Base-by-base conservation (phyloP, 2,888 invertebrate species). In the Villa cingulata region DNA sequence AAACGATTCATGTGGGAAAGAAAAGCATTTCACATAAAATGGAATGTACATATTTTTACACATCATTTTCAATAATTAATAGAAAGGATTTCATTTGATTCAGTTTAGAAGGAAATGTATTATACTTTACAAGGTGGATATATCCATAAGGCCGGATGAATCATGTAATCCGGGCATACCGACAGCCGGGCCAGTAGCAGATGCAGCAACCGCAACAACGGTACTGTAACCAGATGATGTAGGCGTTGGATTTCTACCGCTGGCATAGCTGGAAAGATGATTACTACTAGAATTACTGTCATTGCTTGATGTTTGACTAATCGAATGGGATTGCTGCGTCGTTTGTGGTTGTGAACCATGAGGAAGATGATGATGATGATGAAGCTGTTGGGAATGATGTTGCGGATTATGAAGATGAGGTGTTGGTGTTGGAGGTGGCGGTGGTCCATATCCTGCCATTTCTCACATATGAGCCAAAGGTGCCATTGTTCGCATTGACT, bases 381-480 rank as follows among this genome's bases (percentile, higher is more conserved):
- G 46, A 37, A 50, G 47, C 48, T 51, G 39, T 49, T 54, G 48
- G 38, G 41, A 37, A 19, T 52, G 51, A 46, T 52, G 41, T 49
- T 51, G 40, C 51, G 29, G 23, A 15, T 27, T 37, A 18, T 45
- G 23, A 15, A 36, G 38, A 18, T 43, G 44, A 20, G 51, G 48
- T 42, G 53, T 46, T 34, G 54, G 54, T 41, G 47, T 16, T 43
- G 52, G 20, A 20, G 46, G 53, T 46, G 42, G 53, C 53, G 44
- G 51, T 48, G 34, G 34, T 38, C 54, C 49, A 52, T 52, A 66
- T 55, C 59, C 61, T 62, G 66, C 68, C 64, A 68, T 66, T 64
- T 69, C 70, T 70, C 70, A 70, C 70, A 70, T 70, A 53, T 70
- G 70, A 56, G 69, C 65, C 54, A 70, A 56, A n/a, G 69, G 69